These are phyloP conservation scores for Microcaecilia unicolor DNA, from an alignment of 2,797 vertebrate species.

Conservation along the genomic window DNA sequence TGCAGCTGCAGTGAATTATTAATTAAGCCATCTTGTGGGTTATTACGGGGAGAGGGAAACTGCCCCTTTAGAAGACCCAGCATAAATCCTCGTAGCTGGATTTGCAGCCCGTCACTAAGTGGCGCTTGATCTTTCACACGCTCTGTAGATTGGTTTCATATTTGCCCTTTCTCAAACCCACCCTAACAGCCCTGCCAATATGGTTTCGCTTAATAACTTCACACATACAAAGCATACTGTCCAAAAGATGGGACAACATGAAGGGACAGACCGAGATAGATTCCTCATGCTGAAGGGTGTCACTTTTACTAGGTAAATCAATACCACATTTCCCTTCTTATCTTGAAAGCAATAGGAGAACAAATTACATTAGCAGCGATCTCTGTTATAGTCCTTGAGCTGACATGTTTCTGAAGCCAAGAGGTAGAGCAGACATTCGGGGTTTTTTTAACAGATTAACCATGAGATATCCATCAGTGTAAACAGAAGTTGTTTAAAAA, in stretches of 20 bases:
- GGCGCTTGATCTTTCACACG: neutral
- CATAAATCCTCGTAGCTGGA: neutral
- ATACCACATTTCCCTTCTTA: conserved; percentile 16
- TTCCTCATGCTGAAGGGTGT: conserved; percentile 16
- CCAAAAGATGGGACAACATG: conserved; percentile 7
- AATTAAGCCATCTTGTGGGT: conserved; percentile 5
- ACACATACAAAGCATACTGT: neutral
- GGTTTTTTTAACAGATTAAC: too few relatives aligned
- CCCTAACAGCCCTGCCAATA: conserved; percentile 1
- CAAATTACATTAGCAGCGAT: conserved; percentile 5
- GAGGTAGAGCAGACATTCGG: conserved; percentile 9
- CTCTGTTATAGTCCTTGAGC: conserved; percentile 3
- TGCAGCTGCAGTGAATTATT: neutral
- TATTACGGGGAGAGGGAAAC: conserved; percentile 1
- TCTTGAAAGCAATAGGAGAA: conserved; percentile 15
- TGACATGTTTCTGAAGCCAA: neutral
- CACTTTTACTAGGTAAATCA: conserved; percentile 21
- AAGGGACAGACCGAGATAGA: conserved; percentile 4
- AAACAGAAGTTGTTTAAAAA: too few relatives aligned
- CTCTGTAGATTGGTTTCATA: neutral
- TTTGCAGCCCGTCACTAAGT: neutral
- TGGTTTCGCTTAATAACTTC: conserved; percentile 19
- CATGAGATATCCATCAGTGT: too few relatives aligned
- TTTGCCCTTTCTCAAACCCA: neutral
- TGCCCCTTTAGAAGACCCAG: neutral